Percentiles rank a stretch among this genome's conserved stretches.
Evolutionary conservation across 2,888 invertebrate genomes (phyloP).

Genomic region (Yponomeuta cagnagella): DNA sequence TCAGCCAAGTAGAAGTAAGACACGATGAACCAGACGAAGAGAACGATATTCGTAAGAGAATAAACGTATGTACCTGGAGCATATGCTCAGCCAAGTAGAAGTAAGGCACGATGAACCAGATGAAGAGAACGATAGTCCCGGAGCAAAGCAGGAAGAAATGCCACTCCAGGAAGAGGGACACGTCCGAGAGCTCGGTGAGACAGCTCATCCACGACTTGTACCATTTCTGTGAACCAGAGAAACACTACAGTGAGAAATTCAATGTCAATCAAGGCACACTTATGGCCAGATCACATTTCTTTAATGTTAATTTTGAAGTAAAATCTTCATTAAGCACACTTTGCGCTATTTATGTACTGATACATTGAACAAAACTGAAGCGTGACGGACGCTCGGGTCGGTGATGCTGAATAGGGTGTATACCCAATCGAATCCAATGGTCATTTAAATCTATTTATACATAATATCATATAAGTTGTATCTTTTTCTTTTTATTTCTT

Average conservation of each 20-base stretch:
- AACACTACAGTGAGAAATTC: neutral
- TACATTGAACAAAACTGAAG: too few relatives aligned
- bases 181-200: constrained; percentile 78
- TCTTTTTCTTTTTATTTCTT: too few relatives aligned
- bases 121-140: constrained; percentile 91
- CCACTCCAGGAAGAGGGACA: constrained; percentile 83
- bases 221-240: constrained; percentile 50
- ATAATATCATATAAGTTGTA: too few relatives aligned
- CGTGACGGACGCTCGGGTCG: too few relatives aligned
- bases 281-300: too few relatives aligned
- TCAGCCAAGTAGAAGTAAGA: constrained; percentile 96
- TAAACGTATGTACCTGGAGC: constrained; percentile 40
- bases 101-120: constrained; percentile 97
- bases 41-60: constrained; percentile 78
- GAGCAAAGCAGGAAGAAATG: constrained; percentile 88
- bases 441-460: too few relatives aligned
- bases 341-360: too few relatives aligned
- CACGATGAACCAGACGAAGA: constrained; percentile 96
- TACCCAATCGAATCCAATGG: too few relatives aligned
- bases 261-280: too few relatives aligned
- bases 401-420: too few relatives aligned
- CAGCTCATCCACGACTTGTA: constrained; percentile 56
- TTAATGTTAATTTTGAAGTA: too few relatives aligned
- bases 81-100: constrained; percentile 93
- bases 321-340: too few relatives aligned